Conservation (phyloP, 2,113 vertebrate species). For the Silurus meridionalis region DNA sequence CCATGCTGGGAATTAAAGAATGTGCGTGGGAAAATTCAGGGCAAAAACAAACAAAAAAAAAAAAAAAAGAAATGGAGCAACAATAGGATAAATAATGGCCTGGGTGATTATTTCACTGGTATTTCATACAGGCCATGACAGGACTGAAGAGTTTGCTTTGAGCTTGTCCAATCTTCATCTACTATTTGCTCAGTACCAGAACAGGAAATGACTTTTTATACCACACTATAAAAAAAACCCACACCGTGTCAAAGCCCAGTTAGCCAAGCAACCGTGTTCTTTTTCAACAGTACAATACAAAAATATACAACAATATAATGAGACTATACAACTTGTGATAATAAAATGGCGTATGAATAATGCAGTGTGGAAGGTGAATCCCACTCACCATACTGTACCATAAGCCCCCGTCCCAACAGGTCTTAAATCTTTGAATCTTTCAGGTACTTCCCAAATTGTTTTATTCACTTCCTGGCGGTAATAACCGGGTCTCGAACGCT, state of each 20-base stretch:
- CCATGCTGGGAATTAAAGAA: background rate
- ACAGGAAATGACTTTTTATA: slow-evolving; percentile 20
- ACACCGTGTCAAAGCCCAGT: background rate
- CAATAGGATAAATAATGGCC: background rate
- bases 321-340: background rate
- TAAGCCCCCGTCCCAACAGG: slow-evolving; percentile 92
- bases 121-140: slow-evolving; percentile 10
- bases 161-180: background rate
- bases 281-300: background rate
- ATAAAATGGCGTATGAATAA: background rate
- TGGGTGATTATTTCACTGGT: background rate
- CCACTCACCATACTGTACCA: slow-evolving; percentile 91
- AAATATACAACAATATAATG: background rate
- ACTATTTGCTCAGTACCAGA: background rate
- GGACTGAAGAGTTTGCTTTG: background rate
- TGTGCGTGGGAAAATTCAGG: background rate
- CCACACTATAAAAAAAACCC: background rate
- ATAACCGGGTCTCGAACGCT: slow-evolving; percentile 76
- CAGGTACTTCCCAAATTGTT: slow-evolving; percentile 88
- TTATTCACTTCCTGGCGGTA: slow-evolving; percentile 87
- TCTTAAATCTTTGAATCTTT: slow-evolving; percentile 84
- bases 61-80: too few species aligned
- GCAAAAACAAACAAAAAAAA: background rate
- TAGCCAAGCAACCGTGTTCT: background rate
- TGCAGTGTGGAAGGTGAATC: background rate